A percentile compares a stretch with the other conserved stretches of the same genome.
Conservation (phyloP, 2,888 invertebrate genomes). For the Dicranocentrus wangi region DNA sequence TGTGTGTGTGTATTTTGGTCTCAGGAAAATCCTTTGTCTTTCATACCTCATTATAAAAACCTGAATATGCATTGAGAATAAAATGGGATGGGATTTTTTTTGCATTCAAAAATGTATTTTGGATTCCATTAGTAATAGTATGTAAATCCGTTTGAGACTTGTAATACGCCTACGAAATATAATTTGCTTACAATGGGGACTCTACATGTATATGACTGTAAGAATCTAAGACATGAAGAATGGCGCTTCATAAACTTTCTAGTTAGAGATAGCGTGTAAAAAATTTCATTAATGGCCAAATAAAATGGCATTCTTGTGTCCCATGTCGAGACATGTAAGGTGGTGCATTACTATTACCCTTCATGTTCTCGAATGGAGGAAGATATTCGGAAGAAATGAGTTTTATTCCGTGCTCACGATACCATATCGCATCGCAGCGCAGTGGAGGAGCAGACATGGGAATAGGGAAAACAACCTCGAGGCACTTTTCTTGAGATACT, state of each 20-base stretch:
- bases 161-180: no score
- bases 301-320: constrained; percentile 38
- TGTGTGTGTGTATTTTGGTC: no score
- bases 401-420: no score
- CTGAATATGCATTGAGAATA: constrained; percentile 47
- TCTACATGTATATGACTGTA: background rate
- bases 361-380: no score
- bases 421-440: no score
- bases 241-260: no score
- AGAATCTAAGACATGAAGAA: no score
- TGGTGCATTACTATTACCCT: no score
- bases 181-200: no score
- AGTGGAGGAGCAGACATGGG: no score
- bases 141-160: constrained; percentile 13
- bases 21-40: background rate
- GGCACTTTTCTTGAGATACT: constrained; percentile 5
- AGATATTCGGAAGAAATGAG: no score
- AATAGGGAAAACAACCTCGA: constrained; percentile 36
- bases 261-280: constrained; percentile 11
- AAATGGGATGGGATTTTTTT: constrained; percentile 54
- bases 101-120: constrained; percentile 8
- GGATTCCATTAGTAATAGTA: constrained; percentile 46
- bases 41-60: constrained; percentile 39
- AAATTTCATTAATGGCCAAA: constrained; percentile 51
- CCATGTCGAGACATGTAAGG: background rate